Conservation (phyloP, 1,140 invertebrate species). For the Harlomillsia oculata region DNA sequence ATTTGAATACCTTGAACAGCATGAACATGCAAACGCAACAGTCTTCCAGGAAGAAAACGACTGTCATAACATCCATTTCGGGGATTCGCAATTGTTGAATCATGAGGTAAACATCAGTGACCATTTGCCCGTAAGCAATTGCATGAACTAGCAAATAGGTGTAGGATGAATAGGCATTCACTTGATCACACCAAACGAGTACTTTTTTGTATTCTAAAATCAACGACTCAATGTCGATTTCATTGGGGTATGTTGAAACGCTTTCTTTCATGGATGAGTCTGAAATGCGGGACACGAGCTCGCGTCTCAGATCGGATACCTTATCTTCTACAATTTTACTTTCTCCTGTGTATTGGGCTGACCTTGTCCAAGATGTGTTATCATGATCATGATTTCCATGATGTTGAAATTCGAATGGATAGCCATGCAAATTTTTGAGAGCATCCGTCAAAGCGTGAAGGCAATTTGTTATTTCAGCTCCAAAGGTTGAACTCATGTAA, state of each 20-base stretch:
- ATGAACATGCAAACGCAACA: conserved; percentile 7
- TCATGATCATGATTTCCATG: no score
- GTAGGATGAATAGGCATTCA: conserved; percentile 8
- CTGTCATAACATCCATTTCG: conserved; percentile 1
- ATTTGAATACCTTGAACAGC: conserved; percentile 10
- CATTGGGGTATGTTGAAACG: neutral
- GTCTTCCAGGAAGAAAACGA: conserved; percentile 4
- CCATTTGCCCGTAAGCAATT: conserved; percentile 15
- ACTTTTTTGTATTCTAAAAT: conserved; percentile 16
- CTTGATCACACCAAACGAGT: neutral
- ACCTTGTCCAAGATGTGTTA: neutral
- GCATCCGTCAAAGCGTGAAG: neutral
- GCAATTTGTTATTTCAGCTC: neutral
- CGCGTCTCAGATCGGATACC: no score
- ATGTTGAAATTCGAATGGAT: no score
- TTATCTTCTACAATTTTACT: no score
- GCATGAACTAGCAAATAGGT: conserved; percentile 7
- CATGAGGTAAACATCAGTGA: conserved; percentile 16
- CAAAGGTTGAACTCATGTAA: neutral
- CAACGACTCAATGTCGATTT: neutral
- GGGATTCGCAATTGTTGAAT: conserved; percentile 10
- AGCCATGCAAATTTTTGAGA: neutral
- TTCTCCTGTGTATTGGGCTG: no score
- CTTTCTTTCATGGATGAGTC: no score
- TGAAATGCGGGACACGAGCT: no score